Evolutionary conservation across 2,113 vertebrate genomes (phyloP), one percentile per base, ranked within the genome.

Genomic region (Sminthopsis crassicaudata): DNA sequence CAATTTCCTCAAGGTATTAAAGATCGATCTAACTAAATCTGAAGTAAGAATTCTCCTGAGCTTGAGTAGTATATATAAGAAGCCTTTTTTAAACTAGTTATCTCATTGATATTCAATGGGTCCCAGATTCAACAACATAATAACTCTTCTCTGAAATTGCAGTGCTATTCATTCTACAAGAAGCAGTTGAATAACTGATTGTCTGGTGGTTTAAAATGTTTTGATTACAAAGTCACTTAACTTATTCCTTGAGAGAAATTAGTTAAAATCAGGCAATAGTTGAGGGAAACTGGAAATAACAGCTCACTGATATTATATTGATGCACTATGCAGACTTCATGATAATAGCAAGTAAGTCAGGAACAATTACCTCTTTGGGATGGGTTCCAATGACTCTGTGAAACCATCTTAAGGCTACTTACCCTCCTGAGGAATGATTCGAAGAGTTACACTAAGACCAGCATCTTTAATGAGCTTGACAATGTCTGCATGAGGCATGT

Each of bases 401-500:
- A 93, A 48, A 52, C 55, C 54, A 84, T 26, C 3, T 51, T 53
- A 51, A 24, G 96, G 95, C 95, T 55, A 98, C 99, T 99, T 98
- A 99, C 99, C 99, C 98, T 99, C 99, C 98, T 99, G 99, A 96
- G 99, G 99, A 97, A 99, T 99, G 99, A 99, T 99, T 98, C 99
- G 99, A 98, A 99, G 99, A 93, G 99, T 99, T 98, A 99, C 99
- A 90, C 99, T 99, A 96, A 99, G 99, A 92, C 99, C 99, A 0
- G 99, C 99, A 91, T 99, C 99, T 98, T 99, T 99, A 99, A 99
- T 99, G 98, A 99, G 99, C 98, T 99, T 99, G 95, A 99, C 99
- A 96, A 99, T 99, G 98, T 99, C 99, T 46, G 99, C 99, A 93
- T 99, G 99, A 93, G 99, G 99, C 99, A 99, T 99, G 98, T 98